These are phyloP conservation scores for Odocoileus hemionus DNA, from an alignment of 2,113 vertebrate genomes.

Conservation along the genomic window DNA sequence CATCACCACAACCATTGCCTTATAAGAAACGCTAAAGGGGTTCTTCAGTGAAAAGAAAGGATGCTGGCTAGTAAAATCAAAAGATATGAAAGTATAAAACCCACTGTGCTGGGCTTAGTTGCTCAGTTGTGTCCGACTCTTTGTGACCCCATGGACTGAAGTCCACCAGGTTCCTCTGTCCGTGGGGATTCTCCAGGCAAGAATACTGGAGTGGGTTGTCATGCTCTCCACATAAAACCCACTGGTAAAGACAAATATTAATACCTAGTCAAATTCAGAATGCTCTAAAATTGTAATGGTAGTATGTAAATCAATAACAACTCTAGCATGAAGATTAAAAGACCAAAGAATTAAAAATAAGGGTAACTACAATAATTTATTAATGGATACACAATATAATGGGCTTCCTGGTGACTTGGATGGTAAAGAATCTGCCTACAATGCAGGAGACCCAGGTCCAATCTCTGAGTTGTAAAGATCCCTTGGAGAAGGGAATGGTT, in stretches of 20 bases:
- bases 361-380: background rate
- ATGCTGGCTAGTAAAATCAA: background rate
- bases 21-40: background rate
- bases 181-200: background rate
- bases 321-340: background rate
- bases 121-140: background rate
- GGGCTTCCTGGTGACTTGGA: background rate
- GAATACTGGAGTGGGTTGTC: background rate
- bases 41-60: background rate
- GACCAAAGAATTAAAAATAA: background rate
- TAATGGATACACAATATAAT: background rate
- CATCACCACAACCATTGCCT: background rate
- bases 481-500: background rate
- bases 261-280: background rate
- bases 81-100: background rate
- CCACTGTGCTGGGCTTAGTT: background rate
- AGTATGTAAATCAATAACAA: background rate
- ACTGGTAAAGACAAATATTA: background rate
- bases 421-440: background rate
- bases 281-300: background rate
- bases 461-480: background rate
- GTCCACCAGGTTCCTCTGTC: background rate
- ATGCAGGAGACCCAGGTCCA: accelerated
- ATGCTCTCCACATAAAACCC: background rate
- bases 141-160: background rate